These are phyloP conservation scores for Aurelia aurita DNA, from an alignment of 30 jellyfish, hydroid and myxozoan species.

Conservation along the genomic window DNA sequence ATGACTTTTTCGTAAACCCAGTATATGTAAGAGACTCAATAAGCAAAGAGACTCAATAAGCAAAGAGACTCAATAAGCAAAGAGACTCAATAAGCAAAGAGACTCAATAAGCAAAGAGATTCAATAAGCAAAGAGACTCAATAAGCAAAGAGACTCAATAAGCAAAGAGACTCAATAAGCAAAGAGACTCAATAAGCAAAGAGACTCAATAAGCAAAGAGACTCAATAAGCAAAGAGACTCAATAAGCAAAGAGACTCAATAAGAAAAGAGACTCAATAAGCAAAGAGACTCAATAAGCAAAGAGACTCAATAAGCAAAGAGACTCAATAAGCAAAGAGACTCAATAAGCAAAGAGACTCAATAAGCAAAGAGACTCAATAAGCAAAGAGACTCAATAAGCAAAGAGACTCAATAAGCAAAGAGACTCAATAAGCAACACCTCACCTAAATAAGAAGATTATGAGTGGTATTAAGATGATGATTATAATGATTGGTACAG, in stretches of 20 bases:
- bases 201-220: not conserved
- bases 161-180: not conserved
- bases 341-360: not conserved
- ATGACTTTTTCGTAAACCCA: not conserved
- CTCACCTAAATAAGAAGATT: not conserved
- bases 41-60: not conserved
- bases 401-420: not conserved
- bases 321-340: not conserved
- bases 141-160: not conserved
- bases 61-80: not conserved
- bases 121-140: not conserved
- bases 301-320: not conserved
- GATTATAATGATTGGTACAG: constrained; percentile 12
- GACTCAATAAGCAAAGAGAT: not conserved
- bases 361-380: not conserved
- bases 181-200: not conserved
- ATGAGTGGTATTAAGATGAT: not conserved
- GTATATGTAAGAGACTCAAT: not conserved
- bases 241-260: not conserved
- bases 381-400: not conserved
- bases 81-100: not conserved
- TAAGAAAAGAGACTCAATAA: not conserved
- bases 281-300: not conserved
- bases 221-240: not conserved
- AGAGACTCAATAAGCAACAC: not conserved